Evolutionary conservation across 2,113 vertebrate species (phyloP).

Genomic region (Balaeniceps rex): DNA sequence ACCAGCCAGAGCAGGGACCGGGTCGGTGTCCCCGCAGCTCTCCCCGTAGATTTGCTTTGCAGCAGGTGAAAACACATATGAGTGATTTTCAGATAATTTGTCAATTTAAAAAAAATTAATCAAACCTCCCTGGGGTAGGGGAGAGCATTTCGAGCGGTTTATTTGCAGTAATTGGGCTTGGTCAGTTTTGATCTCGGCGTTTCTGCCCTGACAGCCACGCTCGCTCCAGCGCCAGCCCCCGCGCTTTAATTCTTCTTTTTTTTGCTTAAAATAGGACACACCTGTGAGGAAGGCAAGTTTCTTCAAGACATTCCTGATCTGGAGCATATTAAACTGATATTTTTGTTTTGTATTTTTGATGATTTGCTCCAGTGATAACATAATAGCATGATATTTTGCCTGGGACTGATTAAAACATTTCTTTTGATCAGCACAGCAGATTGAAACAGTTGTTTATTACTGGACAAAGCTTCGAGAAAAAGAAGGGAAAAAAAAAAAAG

Average conservation of each 20-base stretch:
- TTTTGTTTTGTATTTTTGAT: conserved; percentile 66
- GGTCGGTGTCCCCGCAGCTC: accelerated
- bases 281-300: conserved; percentile 39
- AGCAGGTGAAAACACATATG: background rate
- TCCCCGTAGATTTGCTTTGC: background rate
- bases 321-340: conserved; percentile 40
- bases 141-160: background rate
- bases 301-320: conserved; percentile 50
- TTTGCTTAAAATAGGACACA: conserved; percentile 58
- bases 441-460: conserved; percentile 61
- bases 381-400: conserved; percentile 56
- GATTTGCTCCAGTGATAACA: conserved; percentile 59
- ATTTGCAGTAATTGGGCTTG: background rate
- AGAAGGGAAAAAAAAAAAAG: background rate
- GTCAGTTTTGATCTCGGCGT: background rate
- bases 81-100: background rate
- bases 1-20: background rate
- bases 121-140: background rate
- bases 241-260: background rate
- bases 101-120: background rate
- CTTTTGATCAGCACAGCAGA: conserved; percentile 60
- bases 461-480: conserved; percentile 27
- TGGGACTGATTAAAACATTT: conserved; percentile 64
- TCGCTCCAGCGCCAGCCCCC: background rate
- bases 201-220: background rate